A percentile compares a stretch with the other conserved stretches of the same genome.
Conservation (phyloP, 1,140 invertebrate genomes). For the Varroa destructor region DNA sequence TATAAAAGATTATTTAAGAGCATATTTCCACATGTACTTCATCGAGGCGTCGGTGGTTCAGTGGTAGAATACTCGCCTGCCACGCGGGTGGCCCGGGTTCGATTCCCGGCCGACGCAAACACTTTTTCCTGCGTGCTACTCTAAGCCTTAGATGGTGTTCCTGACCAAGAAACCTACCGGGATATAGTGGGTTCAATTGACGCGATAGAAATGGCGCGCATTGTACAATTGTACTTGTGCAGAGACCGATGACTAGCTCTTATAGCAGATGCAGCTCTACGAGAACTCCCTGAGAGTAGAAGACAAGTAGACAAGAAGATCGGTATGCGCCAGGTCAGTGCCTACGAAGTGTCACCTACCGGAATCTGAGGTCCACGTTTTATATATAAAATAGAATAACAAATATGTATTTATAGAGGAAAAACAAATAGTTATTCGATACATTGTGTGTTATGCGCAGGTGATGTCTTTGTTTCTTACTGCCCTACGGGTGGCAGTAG, state of each 20-base stretch:
- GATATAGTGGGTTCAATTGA: constrained; percentile 92
- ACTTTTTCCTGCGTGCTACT: not conserved
- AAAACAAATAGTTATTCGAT: too few species aligned
- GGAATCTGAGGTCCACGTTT: too few species aligned
- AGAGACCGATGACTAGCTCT: constrained; percentile 80
- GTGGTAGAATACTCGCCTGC: constrained; percentile 85
- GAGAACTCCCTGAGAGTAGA: constrained; percentile 44
- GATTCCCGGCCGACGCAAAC: constrained; percentile 64
- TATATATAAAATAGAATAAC: too few species aligned
- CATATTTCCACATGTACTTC: not conserved
- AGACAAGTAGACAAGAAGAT: not conserved
- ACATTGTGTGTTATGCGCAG: too few species aligned
- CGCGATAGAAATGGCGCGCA: constrained; percentile 83
- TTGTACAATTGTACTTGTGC: constrained; percentile 82
- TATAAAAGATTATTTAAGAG: not conserved
- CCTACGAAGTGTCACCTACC: not conserved
- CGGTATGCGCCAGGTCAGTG: constrained; percentile 6
- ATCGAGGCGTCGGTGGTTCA: constrained; percentile 58
- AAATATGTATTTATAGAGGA: too few species aligned
- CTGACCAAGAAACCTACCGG: constrained; percentile 94
- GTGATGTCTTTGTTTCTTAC: constrained; percentile 21
- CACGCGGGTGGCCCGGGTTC: constrained; percentile 78
- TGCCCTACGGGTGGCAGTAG: constrained; percentile 21
- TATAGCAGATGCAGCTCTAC: constrained; percentile 86
- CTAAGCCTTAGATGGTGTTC: constrained; percentile 72